Evolutionary conservation across 92 coral and sea anemone species (phyloP).

Genomic region (Scolanthus callimorphus): DNA sequence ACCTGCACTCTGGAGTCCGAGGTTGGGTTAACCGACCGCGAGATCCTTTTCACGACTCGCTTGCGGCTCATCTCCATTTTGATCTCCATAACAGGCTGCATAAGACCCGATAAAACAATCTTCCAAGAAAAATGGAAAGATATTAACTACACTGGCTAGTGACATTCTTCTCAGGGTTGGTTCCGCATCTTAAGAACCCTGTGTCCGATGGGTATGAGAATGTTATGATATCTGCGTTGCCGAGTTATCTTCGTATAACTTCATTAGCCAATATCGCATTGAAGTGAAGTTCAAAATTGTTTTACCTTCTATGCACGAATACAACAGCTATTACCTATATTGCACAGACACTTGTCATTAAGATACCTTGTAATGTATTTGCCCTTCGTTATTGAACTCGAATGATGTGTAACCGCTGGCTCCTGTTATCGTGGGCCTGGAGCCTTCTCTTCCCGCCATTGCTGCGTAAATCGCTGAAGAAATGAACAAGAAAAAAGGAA

Average conservation of each 20-base stretch:
- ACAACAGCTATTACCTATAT: too few species aligned
- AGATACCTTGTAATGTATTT: constrained; percentile 58
- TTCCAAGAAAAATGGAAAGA: constrained; percentile 6
- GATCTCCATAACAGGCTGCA: constrained; percentile 55
- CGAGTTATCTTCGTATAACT: too few species aligned
- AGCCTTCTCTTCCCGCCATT: constrained; percentile 68
- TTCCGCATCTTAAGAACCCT: too few species aligned
- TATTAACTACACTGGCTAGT: constrained; percentile 43
- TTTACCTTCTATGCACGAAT: too few species aligned
- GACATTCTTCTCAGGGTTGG: constrained; percentile 56
- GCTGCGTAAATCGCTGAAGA: constrained; percentile 56
- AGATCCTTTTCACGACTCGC: constrained; percentile 50
- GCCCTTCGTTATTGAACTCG: constrained; percentile 42
- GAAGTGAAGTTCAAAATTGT: too few species aligned
- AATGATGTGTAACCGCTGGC: constrained; percentile 81
- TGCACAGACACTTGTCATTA: not conserved
- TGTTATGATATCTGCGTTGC: too few species aligned
- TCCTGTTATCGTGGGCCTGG: constrained; percentile 82
- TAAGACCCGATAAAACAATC: constrained; percentile 60
- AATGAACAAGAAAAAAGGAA: not conserved
- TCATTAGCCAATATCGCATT: too few species aligned
- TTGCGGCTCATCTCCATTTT: constrained; percentile 55
- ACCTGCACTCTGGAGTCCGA: constrained; percentile 62
- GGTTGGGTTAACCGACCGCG: constrained; percentile 38
- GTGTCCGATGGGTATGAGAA: too few species aligned